phyloP scores from a whole-genome alignment of 2,888 invertebrate species.

The Selenia dentaria region DNA sequence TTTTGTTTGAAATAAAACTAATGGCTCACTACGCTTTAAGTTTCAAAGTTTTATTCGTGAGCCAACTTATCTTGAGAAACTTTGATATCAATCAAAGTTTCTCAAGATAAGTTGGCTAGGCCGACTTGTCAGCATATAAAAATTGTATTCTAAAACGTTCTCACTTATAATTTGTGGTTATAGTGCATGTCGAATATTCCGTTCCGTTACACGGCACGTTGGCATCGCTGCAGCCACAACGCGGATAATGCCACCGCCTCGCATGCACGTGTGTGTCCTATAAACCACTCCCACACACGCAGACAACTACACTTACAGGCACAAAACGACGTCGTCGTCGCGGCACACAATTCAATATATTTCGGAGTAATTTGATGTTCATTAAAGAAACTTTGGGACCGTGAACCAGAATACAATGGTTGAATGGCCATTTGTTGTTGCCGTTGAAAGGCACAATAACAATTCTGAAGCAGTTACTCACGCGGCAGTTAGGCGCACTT shows the following conservation, averaged over 20 bases:
- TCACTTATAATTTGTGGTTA: slow-evolving; percentile 84
- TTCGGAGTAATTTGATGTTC: slow-evolving; percentile 83
- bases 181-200: slow-evolving; percentile 79
- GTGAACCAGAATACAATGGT: slow-evolving; percentile 84
- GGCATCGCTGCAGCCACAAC: slow-evolving; percentile 48
- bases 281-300: slow-evolving; percentile 55
- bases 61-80: too few species aligned
- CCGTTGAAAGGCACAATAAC: slow-evolving; percentile 80
- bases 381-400: slow-evolving; percentile 83
- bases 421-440: slow-evolving; percentile 82
- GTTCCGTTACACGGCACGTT: slow-evolving; percentile 78
- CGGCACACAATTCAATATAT: slow-evolving; percentile 82
- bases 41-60: too few species aligned
- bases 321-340: slow-evolving; percentile 80
- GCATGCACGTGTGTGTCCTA: slow-evolving; percentile 23
- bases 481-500: slow-evolving; percentile 75
- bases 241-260: slow-evolving; percentile 59
- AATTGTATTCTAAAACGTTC: slow-evolving; percentile 77
- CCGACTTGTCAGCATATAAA: slow-evolving; percentile 65
- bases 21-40: too few species aligned
- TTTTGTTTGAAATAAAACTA: too few species aligned
- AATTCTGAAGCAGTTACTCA: slow-evolving; percentile 75
- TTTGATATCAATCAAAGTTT: too few species aligned
- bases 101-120: slow-evolving; percentile 20
- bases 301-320: slow-evolving; percentile 70